Evolutionary conservation across 2,888 invertebrate genomes (phyloP), one percentile per base, ranked within the genome.

Genomic region (Cephus sareptanus): DNA sequence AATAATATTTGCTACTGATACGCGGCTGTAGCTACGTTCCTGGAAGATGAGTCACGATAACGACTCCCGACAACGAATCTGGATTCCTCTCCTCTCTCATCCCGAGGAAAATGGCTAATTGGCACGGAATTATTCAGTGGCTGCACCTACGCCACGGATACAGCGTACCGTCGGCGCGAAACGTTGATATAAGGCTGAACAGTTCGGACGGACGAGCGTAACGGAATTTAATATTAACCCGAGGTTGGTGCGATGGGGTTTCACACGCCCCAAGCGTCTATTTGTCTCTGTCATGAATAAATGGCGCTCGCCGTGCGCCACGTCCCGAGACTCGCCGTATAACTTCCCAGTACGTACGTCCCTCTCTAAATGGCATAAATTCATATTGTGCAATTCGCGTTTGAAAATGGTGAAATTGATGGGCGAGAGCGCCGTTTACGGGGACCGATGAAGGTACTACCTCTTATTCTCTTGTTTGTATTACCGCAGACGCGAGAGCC

Each of bases 241-340:
- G 74, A 71, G 33, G 71, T 71, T 34, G 71, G 33, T 34, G 74
- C 74, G 74, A 74, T 83, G 77, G 74, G 78, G 69, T 74, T 74
- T 78, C 76, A 80, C 74, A 76, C 80, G 82, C 82, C 84, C 79
- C 80, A 81, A 82, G 69, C 71, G 75, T 84, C 87, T 87, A 87
- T 87, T 87, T 85, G 85, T 87, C 87, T 87, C 86, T 87, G 87
- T 87, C 87, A 87, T 79, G 80, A 82, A 83, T 87, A 87, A 87
- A 87, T 87, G 86, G 86, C 85, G 80, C 84, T 81, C 71, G 12
- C 71, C 71, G 71, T 31, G 71, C 71, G 31, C 71, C 71, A 3
- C 71, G 71, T 84, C 79, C 84, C 77, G 80, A 81, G 84, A 80
- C 77, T 77, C 79, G 80, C 80, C 79, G 81, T 78, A 79, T 73